These are phyloP conservation scores for Sinhomidia bicolor DNA, from an alignment of 2,888 invertebrate species.

Conservation along the genomic window DNA sequence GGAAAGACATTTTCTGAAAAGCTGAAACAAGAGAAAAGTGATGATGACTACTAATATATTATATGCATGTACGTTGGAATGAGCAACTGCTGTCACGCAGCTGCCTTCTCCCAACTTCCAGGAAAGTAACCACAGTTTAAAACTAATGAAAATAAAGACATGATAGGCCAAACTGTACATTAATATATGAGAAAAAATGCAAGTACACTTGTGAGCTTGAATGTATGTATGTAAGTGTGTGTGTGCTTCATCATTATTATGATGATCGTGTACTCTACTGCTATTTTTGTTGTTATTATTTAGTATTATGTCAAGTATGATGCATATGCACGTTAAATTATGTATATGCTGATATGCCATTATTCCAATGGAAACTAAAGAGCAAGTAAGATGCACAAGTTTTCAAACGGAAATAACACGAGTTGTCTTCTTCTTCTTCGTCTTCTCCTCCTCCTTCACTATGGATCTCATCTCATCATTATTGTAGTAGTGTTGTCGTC, in stretches of 20 bases:
- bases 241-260: not conserved
- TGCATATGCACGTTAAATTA: too few relatives aligned
- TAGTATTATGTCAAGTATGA: not conserved
- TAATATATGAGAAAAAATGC: not conserved
- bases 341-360: not conserved
- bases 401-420: constrained; percentile 62
- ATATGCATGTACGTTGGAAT: not conserved
- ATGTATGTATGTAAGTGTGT: not conserved
- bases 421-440: constrained; percentile 30
- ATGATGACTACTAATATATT: not conserved
- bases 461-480: constrained; percentile 30
- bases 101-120: not conserved
- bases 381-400: not conserved
- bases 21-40: too few relatives aligned
- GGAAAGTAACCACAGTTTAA: not conserved
- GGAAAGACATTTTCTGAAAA: too few relatives aligned
- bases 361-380: too few relatives aligned
- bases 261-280: not conserved
- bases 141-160: constrained; percentile 6
- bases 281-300: not conserved
- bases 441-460: constrained; percentile 6
- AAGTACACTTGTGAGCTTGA: not conserved
- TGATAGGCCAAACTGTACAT: not conserved
- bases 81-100: constrained; percentile 17
- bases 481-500: not conserved